These are phyloP conservation scores for Hypanus sabinus DNA, from an alignment of 2,113 vertebrate species.

Conservation along the genomic window DNA sequence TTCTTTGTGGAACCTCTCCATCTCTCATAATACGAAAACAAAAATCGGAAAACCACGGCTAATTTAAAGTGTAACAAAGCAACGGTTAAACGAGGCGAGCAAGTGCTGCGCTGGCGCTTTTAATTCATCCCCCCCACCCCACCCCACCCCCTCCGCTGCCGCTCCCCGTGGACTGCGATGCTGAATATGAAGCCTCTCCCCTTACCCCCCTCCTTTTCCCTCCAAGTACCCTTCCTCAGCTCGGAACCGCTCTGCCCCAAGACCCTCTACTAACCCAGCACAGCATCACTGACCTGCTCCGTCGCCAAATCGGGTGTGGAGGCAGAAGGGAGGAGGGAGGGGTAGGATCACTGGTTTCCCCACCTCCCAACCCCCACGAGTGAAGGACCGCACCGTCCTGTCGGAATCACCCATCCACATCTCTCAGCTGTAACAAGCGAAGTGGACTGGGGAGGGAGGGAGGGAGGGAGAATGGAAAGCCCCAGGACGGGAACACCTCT, in stretches of 20 bases:
- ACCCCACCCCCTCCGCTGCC: background rate
- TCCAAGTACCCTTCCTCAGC: no score
- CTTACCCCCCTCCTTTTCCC: no score
- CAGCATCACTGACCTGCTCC: conserved; percentile 9
- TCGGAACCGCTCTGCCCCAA: background rate
- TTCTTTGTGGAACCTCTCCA: no score
- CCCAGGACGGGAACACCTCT: background rate
- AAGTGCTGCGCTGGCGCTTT: no score
- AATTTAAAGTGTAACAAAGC: background rate
- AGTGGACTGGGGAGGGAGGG: background rate
- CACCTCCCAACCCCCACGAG: background rate
- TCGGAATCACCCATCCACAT: background rate
- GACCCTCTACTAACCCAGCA: background rate
- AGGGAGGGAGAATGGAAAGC: background rate
- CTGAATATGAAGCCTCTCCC: no score
- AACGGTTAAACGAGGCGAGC: no score
- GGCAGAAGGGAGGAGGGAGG: no score
- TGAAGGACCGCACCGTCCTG: background rate
- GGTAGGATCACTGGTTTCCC: background rate
- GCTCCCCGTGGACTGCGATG: background rate
- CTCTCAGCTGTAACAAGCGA: no score
- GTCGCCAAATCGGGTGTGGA: background rate
- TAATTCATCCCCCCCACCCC: no score
- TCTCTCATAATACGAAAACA: no score
- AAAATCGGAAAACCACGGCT: no score